These are phyloP conservation scores for Lepidochitona cinerea DNA, from an alignment of 2,888 invertebrate genomes.

Conservation along the genomic window DNA sequence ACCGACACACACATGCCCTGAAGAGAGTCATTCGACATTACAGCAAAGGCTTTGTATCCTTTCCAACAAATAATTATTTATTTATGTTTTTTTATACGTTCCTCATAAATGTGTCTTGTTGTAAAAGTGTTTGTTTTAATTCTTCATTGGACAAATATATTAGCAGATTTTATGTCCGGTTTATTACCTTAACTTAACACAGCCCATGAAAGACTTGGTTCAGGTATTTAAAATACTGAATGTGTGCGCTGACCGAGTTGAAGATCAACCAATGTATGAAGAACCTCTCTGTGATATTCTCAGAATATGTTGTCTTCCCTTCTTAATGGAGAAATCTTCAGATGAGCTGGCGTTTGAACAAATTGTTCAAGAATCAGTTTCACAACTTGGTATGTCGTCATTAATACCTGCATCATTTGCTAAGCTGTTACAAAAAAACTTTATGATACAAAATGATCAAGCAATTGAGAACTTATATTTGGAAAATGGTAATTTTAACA, in stretches of 20 bases:
- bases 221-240: slow-evolving; percentile 68
- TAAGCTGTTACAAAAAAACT: too few species aligned
- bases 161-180: too few species aligned
- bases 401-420: too few species aligned
- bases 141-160: too few species aligned
- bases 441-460: too few species aligned
- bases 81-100: too few species aligned
- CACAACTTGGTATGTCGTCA: slow-evolving; percentile 69
- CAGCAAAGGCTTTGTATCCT: slow-evolving; percentile 68
- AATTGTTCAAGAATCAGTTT: slow-evolving; percentile 68
- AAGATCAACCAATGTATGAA: slow-evolving; percentile 62
- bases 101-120: too few species aligned
- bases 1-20: slow-evolving; percentile 66
- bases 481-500: too few species aligned
- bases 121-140: too few species aligned
- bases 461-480: too few species aligned
- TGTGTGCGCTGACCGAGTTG: slow-evolving; percentile 66
- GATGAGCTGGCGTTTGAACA: slow-evolving; percentile 69
- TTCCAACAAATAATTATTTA: too few species aligned
- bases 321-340: slow-evolving; percentile 68
- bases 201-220: slow-evolving; percentile 69
- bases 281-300: slow-evolving; percentile 63
- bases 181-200: slow-evolving; percentile 36
- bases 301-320: slow-evolving; percentile 64
- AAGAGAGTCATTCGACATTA: slow-evolving; percentile 64